Percentiles rank a stretch among this genome's conserved stretches.
These are phyloP conservation scores for Gobius niger DNA, from an alignment of 2,113 vertebrate genomes.

Conservation along the genomic window DNA sequence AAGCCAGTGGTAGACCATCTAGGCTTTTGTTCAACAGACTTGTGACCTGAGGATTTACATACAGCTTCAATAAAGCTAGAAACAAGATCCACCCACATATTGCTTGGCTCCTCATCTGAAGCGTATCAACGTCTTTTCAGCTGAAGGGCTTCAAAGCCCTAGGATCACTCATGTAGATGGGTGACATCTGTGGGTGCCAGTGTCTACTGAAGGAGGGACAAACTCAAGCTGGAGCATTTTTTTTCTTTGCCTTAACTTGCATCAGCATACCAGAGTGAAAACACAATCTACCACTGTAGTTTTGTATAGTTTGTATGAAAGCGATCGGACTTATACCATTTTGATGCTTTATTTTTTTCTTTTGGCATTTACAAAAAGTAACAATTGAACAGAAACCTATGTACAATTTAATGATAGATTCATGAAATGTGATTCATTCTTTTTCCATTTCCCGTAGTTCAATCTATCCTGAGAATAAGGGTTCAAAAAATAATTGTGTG, in stretches of 20 bases:
- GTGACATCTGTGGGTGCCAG: constrained; percentile 41
- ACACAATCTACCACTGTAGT: constrained; percentile 14
- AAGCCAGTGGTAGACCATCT: constrained; percentile 40
- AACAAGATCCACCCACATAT: constrained; percentile 39
- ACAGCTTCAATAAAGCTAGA: constrained; percentile 43
- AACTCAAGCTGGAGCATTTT: constrained; percentile 20
- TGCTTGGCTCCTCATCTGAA: constrained; percentile 40
- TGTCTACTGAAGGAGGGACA: constrained; percentile 21
- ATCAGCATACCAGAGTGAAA: constrained; percentile 8
- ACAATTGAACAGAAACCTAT: no score
- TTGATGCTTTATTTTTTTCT: neutral
- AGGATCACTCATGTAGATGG: constrained; percentile 42
- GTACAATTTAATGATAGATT: neutral
- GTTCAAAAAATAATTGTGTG: neutral
- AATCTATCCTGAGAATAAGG: neutral
- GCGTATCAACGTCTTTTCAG: constrained; percentile 41
- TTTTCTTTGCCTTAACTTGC: neutral
- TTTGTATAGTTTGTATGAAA: neutral
- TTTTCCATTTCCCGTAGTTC: neutral
- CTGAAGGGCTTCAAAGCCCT: constrained; percentile 49
- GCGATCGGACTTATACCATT: neutral
- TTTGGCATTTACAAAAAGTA: neutral
- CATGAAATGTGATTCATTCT: neutral
- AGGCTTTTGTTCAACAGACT: constrained; percentile 50
- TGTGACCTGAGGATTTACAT: constrained; percentile 64